A percentile compares a stretch with the other conserved stretches of the same genome.
Conservation (phyloP, 2,888 invertebrate genomes). For the Cyclophora albipunctata region DNA sequence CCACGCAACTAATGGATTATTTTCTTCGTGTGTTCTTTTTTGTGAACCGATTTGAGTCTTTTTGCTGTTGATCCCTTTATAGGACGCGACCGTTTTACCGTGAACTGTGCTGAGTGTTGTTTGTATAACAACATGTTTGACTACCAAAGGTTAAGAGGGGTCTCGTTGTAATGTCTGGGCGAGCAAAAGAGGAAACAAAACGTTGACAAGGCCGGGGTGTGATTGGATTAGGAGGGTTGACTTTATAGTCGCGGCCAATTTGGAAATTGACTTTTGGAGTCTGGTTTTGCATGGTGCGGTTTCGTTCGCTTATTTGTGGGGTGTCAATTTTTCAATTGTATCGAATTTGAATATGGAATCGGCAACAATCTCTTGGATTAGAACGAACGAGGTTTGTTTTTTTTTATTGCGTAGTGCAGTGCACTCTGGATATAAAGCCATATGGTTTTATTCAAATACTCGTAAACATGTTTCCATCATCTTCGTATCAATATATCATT, state of each 20-base stretch:
- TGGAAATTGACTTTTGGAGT: slow-evolving; percentile 71
- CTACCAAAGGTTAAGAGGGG: slow-evolving; percentile 20
- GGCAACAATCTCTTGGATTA: slow-evolving; percentile 38
- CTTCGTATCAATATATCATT: slow-evolving; percentile 2
- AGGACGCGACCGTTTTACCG: slow-evolving; percentile 30
- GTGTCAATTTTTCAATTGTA: slow-evolving; percentile 55
- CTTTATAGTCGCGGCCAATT: slow-evolving; percentile 70
- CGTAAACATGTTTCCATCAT: too few species aligned
- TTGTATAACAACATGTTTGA: slow-evolving; percentile 7
- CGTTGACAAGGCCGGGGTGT: slow-evolving; percentile 71
- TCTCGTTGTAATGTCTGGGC: slow-evolving; percentile 39
- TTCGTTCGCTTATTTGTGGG: slow-evolving; percentile 47
- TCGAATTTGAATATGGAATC: slow-evolving; percentile 36
- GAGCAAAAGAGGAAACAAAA: slow-evolving; percentile 65
- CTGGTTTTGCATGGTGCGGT: slow-evolving; percentile 60
- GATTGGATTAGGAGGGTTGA: slow-evolving; percentile 74
- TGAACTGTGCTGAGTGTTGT: slow-evolving; percentile 29
- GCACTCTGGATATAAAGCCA: slow-evolving; percentile 7
- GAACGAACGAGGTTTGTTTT: slow-evolving; percentile 10
- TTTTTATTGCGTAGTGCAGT: slow-evolving; percentile 3
- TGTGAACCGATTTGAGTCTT: slow-evolving; percentile 48
- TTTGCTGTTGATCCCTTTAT: slow-evolving; percentile 41
- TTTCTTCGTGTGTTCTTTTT: slow-evolving; percentile 67
- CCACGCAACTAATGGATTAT: slow-evolving; percentile 74
- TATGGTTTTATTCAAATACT: slow-evolving; percentile 10